Conservation (phyloP, 2,113 vertebrate species). For the Donacobius atricapilla region DNA sequence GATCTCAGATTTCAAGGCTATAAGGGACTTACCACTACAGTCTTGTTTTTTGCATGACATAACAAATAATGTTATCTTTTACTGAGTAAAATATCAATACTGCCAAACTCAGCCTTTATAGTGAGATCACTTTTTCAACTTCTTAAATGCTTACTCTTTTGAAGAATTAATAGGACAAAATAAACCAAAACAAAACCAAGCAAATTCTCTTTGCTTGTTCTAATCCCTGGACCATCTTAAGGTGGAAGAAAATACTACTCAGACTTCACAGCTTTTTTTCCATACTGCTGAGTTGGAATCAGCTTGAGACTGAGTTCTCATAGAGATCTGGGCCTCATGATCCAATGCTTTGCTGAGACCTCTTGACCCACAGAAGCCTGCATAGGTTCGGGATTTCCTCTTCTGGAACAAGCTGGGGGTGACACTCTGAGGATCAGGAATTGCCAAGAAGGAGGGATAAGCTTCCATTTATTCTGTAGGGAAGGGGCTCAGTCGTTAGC, state of each 20-base stretch:
- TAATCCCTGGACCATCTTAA: neutral
- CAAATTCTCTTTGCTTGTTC: neutral
- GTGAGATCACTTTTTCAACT: neutral
- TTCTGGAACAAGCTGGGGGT: neutral
- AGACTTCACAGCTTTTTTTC: neutral
- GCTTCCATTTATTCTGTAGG: neutral
- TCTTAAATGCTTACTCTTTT: neutral
- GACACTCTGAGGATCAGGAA: neutral
- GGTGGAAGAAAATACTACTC: neutral
- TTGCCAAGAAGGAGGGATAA: neutral
- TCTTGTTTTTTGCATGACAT: neutral
- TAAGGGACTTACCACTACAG: neutral
- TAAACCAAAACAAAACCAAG: neutral
- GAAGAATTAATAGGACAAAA: neutral
- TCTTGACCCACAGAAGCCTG: neutral
- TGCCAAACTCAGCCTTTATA: neutral
- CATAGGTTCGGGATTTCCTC: neutral
- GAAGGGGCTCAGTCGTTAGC: accelerated
- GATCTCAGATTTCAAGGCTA: neutral
- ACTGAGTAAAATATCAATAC: neutral
- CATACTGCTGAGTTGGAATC: neutral
- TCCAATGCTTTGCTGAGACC: neutral
- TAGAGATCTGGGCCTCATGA: neutral
- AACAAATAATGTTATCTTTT: neutral
- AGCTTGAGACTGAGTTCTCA: neutral